Evolutionary conservation across 2,113 vertebrate genomes (phyloP), one percentile per base, ranked within the genome.

Genomic region (Varanus salvator): DNA sequence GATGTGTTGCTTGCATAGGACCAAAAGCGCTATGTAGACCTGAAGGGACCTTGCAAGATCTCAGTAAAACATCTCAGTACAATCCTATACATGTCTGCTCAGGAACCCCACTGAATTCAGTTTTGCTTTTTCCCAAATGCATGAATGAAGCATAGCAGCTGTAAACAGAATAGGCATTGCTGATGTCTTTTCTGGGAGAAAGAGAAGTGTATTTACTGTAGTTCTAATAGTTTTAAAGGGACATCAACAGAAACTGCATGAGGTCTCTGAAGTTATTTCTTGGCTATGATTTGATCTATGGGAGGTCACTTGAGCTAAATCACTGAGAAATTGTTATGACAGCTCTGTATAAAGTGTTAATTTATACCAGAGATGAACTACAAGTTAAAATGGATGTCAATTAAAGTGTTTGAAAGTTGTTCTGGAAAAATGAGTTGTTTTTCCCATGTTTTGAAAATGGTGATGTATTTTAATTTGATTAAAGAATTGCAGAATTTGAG

Each of bases 341-440:
- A 92, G 91, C 64, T 87, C 90, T 95, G 87, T 92, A 92, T 78
- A 78, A 87, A 90, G 91, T 90, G 87, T 91, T 95, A 94, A 95
- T 95, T 93, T 94, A 94, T 93, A 81, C 87, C 85, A 93, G 90
- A 94, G 72, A 87, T 92, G 91, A 1, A 25, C 81, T 44, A 6
- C 34, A 64, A 94, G 93, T 92, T 94, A 92, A 94, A 95, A 91
- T n/a, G 57, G 69, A 54, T 77, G 80, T n/a, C 54, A 27, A 34
- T 4, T 83, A 25, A 71, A 89, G 93, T 92, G 89, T 66, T 72
- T 87, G 50, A 80, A 90, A 92, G 68, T 80, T 66, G n/a, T 94
- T 87, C 78, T 82, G 88, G 86, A 23, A 60, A n/a, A 93, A 88
- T 19, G 6, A 6, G 38, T 29, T 52, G 48, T 89, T 87, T 76